Percentiles rank a stretch among this genome's conserved stretches.
phyloP scores from a whole-genome alignment of 2,888 invertebrate genomes.

The Ligdia adustata region DNA sequence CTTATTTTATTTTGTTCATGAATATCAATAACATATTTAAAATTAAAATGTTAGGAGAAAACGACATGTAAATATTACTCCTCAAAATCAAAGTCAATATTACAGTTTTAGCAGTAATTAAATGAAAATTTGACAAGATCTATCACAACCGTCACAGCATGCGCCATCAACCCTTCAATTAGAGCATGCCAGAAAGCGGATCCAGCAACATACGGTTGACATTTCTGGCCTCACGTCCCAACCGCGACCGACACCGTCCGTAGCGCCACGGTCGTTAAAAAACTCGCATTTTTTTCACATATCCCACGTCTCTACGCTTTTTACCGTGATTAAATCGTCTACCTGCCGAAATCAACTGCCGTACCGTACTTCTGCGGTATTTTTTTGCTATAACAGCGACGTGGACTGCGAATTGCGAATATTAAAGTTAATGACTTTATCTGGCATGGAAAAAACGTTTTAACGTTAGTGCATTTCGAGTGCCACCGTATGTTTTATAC shows the following conservation, averaged over 20 bases:
- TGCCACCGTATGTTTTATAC: constrained; percentile 13
- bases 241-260: constrained; percentile 56
- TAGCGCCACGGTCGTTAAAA: constrained; percentile 48
- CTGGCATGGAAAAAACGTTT: constrained; percentile 27
- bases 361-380: constrained; percentile 18
- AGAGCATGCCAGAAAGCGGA: constrained; percentile 49
- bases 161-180: constrained; percentile 29
- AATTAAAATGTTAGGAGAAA: no score
- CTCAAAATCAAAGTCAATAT: no score
- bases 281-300: constrained; percentile 45
- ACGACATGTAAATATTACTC: no score
- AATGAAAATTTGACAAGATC: no score
- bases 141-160: no score
- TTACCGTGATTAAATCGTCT: constrained; percentile 44
- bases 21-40: no score
- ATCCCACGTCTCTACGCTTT: constrained; percentile 35
- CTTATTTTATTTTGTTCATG: no score
- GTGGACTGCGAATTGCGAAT: constrained; percentile 23
- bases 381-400: constrained; percentile 21
- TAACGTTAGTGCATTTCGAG: constrained; percentile 16
- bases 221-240: constrained; percentile 64
- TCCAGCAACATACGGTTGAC: constrained; percentile 65
- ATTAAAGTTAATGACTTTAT: constrained; percentile 33
- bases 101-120: no score
- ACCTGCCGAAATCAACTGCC: constrained; percentile 34